Evolutionary conservation across 2,888 invertebrate genomes (phyloP).

Genomic region (Caenorhabditis sinica): DNA sequence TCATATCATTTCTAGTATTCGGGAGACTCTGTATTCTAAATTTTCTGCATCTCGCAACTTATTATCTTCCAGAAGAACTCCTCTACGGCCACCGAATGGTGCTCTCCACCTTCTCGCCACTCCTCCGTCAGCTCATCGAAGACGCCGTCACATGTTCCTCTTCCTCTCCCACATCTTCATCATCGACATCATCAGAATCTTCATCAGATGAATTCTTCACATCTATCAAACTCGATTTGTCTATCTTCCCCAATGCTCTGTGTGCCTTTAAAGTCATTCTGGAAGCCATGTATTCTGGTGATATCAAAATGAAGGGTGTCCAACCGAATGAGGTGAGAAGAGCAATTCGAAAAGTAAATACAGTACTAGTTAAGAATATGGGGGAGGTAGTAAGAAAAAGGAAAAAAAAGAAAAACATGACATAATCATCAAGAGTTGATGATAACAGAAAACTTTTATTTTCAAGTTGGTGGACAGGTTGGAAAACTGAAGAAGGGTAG

Average conservation of each 20-base stretch:
- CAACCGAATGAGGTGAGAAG: slow-evolving; percentile 65
- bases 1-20: no score
- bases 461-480: slow-evolving; percentile 22
- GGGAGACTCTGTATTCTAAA: no score
- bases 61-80: slow-evolving; percentile 71
- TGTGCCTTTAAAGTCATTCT: slow-evolving; percentile 68
- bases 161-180: slow-evolving; percentile 30
- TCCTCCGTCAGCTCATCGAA: slow-evolving; percentile 68
- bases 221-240: slow-evolving; percentile 65
- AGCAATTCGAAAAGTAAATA: background rate
- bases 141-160: slow-evolving; percentile 64
- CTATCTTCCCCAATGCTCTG: slow-evolving; percentile 63
- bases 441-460: slow-evolving; percentile 13
- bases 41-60: no score
- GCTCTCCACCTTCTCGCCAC: slow-evolving; percentile 71
- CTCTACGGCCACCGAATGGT: slow-evolving; percentile 74
- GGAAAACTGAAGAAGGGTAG: background rate
- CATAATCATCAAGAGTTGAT: slow-evolving; percentile 11
- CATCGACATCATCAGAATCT: slow-evolving; percentile 5
- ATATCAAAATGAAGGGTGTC: slow-evolving; percentile 60
- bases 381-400: background rate
- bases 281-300: slow-evolving; percentile 69
- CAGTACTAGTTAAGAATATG: background rate
- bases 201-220: slow-evolving; percentile 33
- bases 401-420: slow-evolving; percentile 13